Evolutionary conservation across 1,140 invertebrate genomes (phyloP).

Genomic region (Amphibalanus amphitrite): DNA sequence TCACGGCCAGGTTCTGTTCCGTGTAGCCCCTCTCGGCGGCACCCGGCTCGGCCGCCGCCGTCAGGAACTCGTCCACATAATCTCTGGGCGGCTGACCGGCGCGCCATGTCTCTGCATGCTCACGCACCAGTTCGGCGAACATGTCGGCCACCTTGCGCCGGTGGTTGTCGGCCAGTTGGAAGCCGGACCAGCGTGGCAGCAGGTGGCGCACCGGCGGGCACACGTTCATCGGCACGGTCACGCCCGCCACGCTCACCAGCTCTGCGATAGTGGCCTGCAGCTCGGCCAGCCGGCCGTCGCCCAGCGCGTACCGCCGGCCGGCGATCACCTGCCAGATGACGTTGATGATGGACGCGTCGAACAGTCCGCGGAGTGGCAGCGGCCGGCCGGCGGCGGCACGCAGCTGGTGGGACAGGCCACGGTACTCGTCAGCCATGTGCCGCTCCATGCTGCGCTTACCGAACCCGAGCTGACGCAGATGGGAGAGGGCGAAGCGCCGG

Average conservation of each 20-base stretch:
- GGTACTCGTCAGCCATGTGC: slow-evolving; percentile 47
- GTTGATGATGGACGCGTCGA: slow-evolving; percentile 43
- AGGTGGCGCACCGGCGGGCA: background rate
- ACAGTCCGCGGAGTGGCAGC: slow-evolving; percentile 20
- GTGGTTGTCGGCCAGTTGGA: background rate
- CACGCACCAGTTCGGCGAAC: background rate
- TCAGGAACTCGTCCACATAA: slow-evolving; percentile 68
- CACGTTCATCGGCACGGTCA: background rate
- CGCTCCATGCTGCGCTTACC: slow-evolving; percentile 52
- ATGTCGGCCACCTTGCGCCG: background rate
- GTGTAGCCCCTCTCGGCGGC: slow-evolving; percentile 7
- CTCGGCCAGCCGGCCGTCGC: slow-evolving; percentile 40
- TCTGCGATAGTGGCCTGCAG: slow-evolving; percentile 48
- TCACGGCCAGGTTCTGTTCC: slow-evolving; percentile 16
- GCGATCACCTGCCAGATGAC: slow-evolving; percentile 75
- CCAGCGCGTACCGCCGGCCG: slow-evolving; percentile 38
- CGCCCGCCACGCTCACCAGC: slow-evolving; percentile 31
- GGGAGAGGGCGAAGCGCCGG: slow-evolving; percentile 12
- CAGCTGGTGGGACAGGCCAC: slow-evolving; percentile 26
- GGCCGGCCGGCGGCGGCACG: background rate
- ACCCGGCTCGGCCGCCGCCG: slow-evolving; percentile 22
- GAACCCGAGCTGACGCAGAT: slow-evolving; percentile 39
- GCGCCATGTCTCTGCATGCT: background rate
- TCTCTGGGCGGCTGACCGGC: slow-evolving; percentile 39
- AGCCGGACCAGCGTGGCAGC: background rate